These are phyloP conservation scores for Ochotona curzoniae DNA, from an alignment of 2,113 vertebrate species.

Conservation along the genomic window DNA sequence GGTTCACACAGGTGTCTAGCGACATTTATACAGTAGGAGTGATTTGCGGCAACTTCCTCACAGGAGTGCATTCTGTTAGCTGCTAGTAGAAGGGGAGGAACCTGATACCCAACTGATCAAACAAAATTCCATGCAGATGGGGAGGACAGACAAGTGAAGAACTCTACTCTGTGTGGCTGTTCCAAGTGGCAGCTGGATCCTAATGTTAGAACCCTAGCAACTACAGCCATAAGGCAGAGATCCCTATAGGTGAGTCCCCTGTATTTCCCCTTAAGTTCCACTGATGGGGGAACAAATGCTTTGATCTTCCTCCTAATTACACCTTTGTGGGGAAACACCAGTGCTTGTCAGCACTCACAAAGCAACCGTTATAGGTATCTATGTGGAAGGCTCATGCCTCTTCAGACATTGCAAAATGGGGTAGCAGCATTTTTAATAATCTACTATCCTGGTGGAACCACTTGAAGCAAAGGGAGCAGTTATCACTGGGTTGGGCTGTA, in stretches of 20 bases:
- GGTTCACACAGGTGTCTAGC: neutral
- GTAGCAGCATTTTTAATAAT: neutral
- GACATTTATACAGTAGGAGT: neutral
- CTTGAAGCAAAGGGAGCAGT: neutral
- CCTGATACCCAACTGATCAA: too few relatives aligned
- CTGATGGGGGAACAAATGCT: neutral
- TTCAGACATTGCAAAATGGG: neutral
- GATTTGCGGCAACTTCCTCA: neutral
- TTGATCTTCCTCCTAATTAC: neutral
- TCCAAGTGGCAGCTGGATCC: neutral
- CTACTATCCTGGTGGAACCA: neutral
- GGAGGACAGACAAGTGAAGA: neutral
- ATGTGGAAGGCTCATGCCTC: neutral
- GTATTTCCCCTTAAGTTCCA: neutral
- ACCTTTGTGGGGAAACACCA: neutral
- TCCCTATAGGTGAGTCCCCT: too few relatives aligned
- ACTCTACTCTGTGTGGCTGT: neutral
- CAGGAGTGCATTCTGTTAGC: neutral
- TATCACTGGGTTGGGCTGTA: neutral
- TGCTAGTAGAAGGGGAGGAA: neutral
- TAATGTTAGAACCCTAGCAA: neutral
- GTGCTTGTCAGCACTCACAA: neutral
- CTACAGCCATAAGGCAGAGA: neutral
- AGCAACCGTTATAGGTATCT: neutral
- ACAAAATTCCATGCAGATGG: neutral